Conservation (phyloP, 2,113 vertebrate species). For the Engraulis encrasicolus region DNA sequence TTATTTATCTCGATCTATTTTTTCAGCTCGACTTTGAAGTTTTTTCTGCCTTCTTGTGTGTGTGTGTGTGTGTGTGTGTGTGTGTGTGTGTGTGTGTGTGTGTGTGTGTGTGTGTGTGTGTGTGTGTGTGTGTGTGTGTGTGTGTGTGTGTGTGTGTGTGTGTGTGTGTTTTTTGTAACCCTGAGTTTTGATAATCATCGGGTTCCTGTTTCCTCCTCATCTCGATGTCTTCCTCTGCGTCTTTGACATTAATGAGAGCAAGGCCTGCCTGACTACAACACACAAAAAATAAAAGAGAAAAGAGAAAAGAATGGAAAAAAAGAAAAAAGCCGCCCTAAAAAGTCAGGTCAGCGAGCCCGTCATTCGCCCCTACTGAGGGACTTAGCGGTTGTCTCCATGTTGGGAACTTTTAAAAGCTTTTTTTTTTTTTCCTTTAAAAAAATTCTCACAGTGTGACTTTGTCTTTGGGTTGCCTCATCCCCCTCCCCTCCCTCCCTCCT, state of each 20-base stretch:
- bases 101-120: too few relatives aligned
- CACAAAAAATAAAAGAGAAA: too few relatives aligned
- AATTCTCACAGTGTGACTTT: background rate
- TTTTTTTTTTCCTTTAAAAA: background rate
- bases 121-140: too few relatives aligned
- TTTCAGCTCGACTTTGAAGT: background rate
- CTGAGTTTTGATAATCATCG: constrained; percentile 14
- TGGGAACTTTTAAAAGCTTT: background rate
- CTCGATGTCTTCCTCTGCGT: background rate
- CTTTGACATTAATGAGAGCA: constrained; percentile 31
- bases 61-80: too few relatives aligned
- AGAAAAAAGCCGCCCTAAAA: background rate
- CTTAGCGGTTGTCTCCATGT: background rate
- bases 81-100: too few relatives aligned
- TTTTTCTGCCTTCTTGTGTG: constrained; percentile 8
- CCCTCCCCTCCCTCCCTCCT: too few relatives aligned
- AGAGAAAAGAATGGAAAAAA: too few relatives aligned
- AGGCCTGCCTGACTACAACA: too few relatives aligned
- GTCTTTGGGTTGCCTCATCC: background rate
- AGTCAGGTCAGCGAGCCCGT: background rate
- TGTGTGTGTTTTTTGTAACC: background rate
- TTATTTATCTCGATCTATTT: too few relatives aligned
- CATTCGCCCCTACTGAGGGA: background rate
- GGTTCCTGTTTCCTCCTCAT: constrained; percentile 17
- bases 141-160: too few relatives aligned